Base-by-base conservation (phyloP, 2,888 invertebrate genomes). In the Lasioglossum calceatum region DNA sequence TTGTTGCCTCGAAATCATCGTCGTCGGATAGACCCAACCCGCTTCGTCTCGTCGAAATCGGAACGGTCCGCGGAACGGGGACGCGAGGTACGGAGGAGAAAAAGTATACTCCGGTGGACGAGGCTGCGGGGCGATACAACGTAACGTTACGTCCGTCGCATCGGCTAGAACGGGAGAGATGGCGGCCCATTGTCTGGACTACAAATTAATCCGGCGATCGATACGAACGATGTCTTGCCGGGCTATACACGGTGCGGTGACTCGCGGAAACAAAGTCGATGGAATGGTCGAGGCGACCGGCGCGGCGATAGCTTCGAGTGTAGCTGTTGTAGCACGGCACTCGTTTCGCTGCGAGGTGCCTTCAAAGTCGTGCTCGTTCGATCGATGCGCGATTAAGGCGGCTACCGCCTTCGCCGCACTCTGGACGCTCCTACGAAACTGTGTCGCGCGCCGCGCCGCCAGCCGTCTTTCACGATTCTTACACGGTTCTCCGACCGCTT, bases 181-280 rank as follows among this genome's bases (percentile, higher is more conserved):
- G 95, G 95, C 95, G 95, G 95, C 94, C 95, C 95, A 95, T 95
- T 95, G 94, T 95, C 95, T 95, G 93, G 94, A 93, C 94, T 94
- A 94, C 93, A 93, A 95, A 95, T 95, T 95, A 95, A 95, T 95
- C 94, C 91, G 93, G 77, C 93, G 94, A 95, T 95, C 95, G 94
- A 95, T 95, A 93, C 91, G 86, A 87, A 90, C 91, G 86, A 92
- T 89, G 93, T 93, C 93, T 94, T 94, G 87, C 89, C 87, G 80
- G 84, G 82, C 85, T 90, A 89, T 90, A 92, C 90, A 89, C 92
- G 88, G 89, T 89, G 87, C 87, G 89, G 91, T 92, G 93, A 92
- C 92, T 92, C 92, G 93, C 90, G 91, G 91, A 90, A 93, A 91
- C 91, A 92, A 92, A 93, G 93, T 93, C 92, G 91, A 87, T 86